Evolutionary conservation across 1,140 invertebrate genomes (phyloP).

Genomic region (Drosophila prosaltans): DNA sequence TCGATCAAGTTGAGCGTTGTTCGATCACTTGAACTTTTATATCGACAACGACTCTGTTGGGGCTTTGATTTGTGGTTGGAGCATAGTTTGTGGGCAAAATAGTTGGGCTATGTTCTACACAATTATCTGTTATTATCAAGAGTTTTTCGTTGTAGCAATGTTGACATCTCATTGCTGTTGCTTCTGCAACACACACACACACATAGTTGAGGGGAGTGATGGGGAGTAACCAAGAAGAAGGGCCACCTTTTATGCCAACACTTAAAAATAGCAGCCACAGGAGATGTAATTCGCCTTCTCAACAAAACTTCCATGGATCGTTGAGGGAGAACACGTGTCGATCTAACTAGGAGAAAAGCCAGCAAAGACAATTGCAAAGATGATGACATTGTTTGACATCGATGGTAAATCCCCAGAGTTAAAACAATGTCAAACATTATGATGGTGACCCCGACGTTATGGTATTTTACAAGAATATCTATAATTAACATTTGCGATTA

Average conservation of each 20-base stretch:
- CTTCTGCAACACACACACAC: not conserved
- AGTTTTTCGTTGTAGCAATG: constrained; percentile 56
- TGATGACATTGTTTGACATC: constrained; percentile 14
- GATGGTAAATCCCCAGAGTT: constrained; percentile 10
- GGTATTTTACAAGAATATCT: too few species aligned
- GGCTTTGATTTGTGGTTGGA: constrained; percentile 73
- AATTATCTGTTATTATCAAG: constrained; percentile 82
- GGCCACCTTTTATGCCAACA: constrained; percentile 66
- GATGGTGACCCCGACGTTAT: not conserved
- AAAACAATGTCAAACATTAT: not conserved
- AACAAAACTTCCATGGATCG: constrained; percentile 28
- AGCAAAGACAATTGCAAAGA: constrained; percentile 1
- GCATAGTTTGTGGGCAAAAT: constrained; percentile 51
- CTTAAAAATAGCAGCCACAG: constrained; percentile 74
- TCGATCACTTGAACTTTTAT: constrained; percentile 77
- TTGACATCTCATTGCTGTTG: constrained; percentile 74
- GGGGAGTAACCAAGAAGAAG: not conserved
- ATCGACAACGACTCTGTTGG: constrained; percentile 59
- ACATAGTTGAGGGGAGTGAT: too few species aligned
- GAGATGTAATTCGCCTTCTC: constrained; percentile 47
- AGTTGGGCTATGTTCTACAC: constrained; percentile 82
- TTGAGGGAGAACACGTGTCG: constrained; percentile 74
- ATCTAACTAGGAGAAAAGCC: constrained; percentile 12
- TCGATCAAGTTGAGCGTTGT: constrained; percentile 34
- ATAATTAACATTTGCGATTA: too few species aligned